Base-by-base conservation (phyloP, 1,140 invertebrate species). In the Hermetia illucens region DNA sequence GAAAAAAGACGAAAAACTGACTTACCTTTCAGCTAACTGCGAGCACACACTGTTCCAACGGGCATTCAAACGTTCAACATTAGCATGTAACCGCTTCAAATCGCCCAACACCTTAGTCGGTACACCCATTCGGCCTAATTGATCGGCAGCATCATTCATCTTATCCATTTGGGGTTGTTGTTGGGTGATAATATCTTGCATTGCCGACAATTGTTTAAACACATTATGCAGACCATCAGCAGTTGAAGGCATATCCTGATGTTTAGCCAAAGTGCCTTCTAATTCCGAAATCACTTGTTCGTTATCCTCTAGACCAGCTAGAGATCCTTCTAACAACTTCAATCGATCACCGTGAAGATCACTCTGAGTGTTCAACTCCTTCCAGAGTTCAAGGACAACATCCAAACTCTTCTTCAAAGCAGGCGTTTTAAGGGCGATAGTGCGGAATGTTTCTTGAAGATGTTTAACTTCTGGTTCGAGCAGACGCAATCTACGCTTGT, bases 41-140 rank as follows among this genome's bases (percentile, higher is more conserved):
- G 75, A 75, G 58, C 86, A 90, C 10, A 95, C 79, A 46, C 82
- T 87, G 47, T 81, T 85, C 92, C 92, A 98, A 35, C 92, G 70
- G 25, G 73, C 75, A 45, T 84, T 86, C 4, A 98, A 62, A 50
- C 82, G 77, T 44, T 83, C 77, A 3, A 96, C 82, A 48, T 97
- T 92, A 45, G 87, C 82, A 55, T 97, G 92, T n/a, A 97, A 59
- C 13, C 82, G 68, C 49, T 96, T 92, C 39, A 98, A 73, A 65
- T 98, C 94, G 6, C 74, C 71, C 44, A 77, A 81, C 47, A 56
- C 75, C 66, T 47, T 69, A 57, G 40, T 69, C 43, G 67, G 72
- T 38, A 67, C 78, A 25, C 63, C 89, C 33, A 93, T 66, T 25
- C 83, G 73, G 31, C 88, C 72, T 24, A 91, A 77, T 54, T 82